Base-by-base conservation (phyloP, 2,113 vertebrate genomes). In the Nothocercus nigrocapillus region DNA sequence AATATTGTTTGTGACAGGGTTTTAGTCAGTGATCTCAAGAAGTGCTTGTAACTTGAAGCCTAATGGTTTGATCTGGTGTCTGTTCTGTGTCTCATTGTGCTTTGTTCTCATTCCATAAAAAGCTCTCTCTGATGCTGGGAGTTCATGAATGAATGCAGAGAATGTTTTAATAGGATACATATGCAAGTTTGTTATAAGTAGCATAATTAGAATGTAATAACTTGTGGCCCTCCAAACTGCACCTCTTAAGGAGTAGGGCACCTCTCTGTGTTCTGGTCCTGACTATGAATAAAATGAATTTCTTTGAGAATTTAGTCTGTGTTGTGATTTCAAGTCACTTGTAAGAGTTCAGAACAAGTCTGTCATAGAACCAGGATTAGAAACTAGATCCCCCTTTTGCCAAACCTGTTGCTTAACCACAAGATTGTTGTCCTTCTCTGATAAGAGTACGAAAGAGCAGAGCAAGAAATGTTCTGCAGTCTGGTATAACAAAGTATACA, bases 141-240 rank as follows among this genome's bases (percentile, higher is more conserved):
- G 38, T 4, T 63, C 28, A 5, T 5, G 38, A 45, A 17, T 12
- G 51, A 5, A 19, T 11, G 44, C 44, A 70, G 9, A n/a, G 40
- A 3, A 56, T 7, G 54, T 58, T 68, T 45, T 36, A 42, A 4
- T n/a, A 56, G 56, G 24, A 32, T 22, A 4, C 34, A 4, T 2
- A 0, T 17, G 19, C 36, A 11, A 38, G 40, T 6, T 64, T 2
- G 2, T 82, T 4, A 25, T 30, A 3, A 8, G 40, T 30, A 61
- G 22, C 53, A 9, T 47, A 5, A 1, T 8, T 13, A 19, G 56
- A 27, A 27, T 1, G 24, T 13, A 8, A 0, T 21, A 64, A 7
- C 38, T 56, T 44, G 21, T 40, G 53, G 51, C 51, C 32, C 38
- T 49, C 36, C 0, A 0, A 45, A 30, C 7, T 8, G 24, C 0